These are phyloP conservation scores for Adrianichthys oophorus DNA, from an alignment of 2,797 vertebrate genomes.

Conservation along the genomic window DNA sequence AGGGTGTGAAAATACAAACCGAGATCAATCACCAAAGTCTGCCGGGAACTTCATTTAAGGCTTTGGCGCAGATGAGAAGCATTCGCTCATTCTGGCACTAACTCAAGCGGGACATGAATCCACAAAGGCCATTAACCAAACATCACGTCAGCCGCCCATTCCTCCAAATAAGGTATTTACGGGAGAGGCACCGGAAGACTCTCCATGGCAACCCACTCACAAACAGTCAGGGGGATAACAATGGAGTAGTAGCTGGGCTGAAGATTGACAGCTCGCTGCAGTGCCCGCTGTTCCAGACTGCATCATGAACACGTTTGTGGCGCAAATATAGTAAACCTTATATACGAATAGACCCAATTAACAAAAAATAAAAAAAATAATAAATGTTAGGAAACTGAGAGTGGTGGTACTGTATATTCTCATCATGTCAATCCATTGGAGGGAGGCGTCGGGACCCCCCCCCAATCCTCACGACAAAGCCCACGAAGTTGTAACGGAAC, in stretches of 20 bases:
- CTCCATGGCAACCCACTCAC: conserved; percentile 64
- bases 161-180: conserved; percentile 54
- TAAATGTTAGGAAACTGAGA: no score
- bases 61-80: conserved; percentile 6
- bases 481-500: no score
- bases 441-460: conserved; percentile 9
- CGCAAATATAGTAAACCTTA: no score
- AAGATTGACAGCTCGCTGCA: conserved; percentile 62
- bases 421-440: conserved; percentile 53
- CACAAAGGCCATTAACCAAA: conserved; percentile 8
- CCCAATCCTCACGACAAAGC: no score
- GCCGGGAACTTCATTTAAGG: conserved; percentile 25
- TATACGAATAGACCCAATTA: no score
- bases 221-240: conserved; percentile 52
- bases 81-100: conserved; percentile 9
- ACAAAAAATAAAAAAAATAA: no score
- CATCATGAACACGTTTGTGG: conserved; percentile 6
- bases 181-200: conserved; percentile 49
- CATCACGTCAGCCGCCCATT: conserved; percentile 35
- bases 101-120: conserved; percentile 21
- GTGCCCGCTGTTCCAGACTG: background rate
- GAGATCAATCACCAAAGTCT: conserved; percentile 7
- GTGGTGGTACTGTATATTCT: conserved; percentile 21
- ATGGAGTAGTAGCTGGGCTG: conserved; percentile 39
- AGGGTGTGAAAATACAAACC: conserved; percentile 28